A percentile compares a stretch with the other conserved stretches of the same genome.
Evolutionary conservation across 1,140 invertebrate genomes (phyloP).

Genomic region (Anthonomus grandis): DNA sequence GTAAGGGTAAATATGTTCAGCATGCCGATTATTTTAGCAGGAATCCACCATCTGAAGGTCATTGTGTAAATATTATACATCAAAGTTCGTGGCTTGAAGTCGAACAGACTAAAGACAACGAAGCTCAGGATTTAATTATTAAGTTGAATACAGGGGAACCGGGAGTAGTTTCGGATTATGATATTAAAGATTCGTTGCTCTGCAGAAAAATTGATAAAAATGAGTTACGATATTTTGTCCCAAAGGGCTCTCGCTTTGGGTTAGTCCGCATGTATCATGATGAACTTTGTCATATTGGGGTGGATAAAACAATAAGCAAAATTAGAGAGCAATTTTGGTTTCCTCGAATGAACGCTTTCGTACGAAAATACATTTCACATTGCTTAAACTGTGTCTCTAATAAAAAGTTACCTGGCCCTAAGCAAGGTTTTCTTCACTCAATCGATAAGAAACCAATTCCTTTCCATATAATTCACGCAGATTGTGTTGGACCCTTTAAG

Average conservation of each 20-base stretch:
- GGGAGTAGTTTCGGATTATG: background rate
- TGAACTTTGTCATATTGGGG: too few relatives aligned
- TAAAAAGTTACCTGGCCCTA: conserved; percentile 18
- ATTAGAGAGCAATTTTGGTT: conserved; percentile 17
- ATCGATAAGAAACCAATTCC: too few relatives aligned
- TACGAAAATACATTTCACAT: conserved; percentile 13
- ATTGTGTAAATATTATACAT: background rate
- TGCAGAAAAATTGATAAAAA: conserved; percentile 1
- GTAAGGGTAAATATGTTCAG: background rate
- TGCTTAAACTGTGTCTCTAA: conserved; percentile 11
- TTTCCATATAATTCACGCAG: too few relatives aligned
- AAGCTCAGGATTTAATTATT: background rate
- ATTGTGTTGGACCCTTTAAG: too few relatives aligned
- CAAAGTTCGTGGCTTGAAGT: background rate
- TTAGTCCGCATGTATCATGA: conserved; percentile 7
- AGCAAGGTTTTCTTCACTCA: too few relatives aligned
- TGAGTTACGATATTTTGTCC: conserved; percentile 11
- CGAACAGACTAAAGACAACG: conserved; percentile 13
- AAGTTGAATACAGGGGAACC: background rate
- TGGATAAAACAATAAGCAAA: conserved; percentile 15
- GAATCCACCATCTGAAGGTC: background rate
- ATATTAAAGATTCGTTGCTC: background rate
- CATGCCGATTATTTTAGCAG: conserved; percentile 18
- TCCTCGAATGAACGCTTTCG: conserved; percentile 13
- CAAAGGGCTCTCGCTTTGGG: conserved; percentile 6